Conservation (phyloP, 2,888 invertebrate genomes). For the Watsonalla cultraria region DNA sequence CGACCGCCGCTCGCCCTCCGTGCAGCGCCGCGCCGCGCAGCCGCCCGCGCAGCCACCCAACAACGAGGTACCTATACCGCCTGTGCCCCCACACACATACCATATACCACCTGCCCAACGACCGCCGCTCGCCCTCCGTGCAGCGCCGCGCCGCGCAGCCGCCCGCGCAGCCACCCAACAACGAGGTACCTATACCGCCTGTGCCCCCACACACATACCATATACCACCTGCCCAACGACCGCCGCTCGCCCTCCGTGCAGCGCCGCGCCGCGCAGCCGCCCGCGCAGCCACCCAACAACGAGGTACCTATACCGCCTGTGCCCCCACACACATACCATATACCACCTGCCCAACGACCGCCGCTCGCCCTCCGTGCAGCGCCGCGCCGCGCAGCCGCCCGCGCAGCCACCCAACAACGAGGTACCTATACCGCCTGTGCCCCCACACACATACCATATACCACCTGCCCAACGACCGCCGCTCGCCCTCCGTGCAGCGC, state of each 20-base stretch:
- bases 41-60: slow-evolving; percentile 63
- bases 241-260: too few species aligned
- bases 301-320: too few species aligned
- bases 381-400: too few species aligned
- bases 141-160: slow-evolving; percentile 64
- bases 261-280: too few species aligned
- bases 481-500: too few species aligned
- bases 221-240: slow-evolving; percentile 1
- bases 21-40: slow-evolving; percentile 64
- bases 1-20: slow-evolving; percentile 67
- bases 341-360: neutral
- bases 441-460: too few species aligned
- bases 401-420: too few species aligned
- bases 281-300: too few species aligned
- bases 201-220: slow-evolving; percentile 1
- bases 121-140: slow-evolving; percentile 67
- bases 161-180: slow-evolving; percentile 63
- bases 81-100: slow-evolving; percentile 1
- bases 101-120: slow-evolving; percentile 29
- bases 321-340: too few species aligned
- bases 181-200: slow-evolving; percentile 41
- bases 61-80: slow-evolving; percentile 47
- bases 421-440: too few species aligned
- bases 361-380: too few species aligned
- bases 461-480: neutral